Percentiles rank a stretch among this genome's conserved stretches.
Evolutionary conservation across 1,140 invertebrate species (phyloP).

Genomic region (Andricus grossulariae): DNA sequence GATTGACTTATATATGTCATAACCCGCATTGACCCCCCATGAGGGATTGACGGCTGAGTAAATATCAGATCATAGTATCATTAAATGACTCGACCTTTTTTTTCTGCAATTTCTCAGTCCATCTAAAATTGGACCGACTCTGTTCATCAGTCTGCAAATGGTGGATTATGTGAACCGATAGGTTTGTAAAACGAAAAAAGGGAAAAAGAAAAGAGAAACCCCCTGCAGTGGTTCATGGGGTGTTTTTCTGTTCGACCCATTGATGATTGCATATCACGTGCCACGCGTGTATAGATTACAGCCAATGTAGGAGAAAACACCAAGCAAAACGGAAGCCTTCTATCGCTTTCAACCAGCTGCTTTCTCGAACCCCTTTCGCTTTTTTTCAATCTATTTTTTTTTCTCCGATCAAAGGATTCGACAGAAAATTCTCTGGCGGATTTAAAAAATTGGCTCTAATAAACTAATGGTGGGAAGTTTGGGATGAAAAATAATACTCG

Average conservation of each 20-base stretch:
- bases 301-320: not conserved
- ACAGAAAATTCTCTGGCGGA: not conserved
- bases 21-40: not conserved
- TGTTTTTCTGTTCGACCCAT: not conserved
- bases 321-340: too few species aligned
- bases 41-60: not conserved
- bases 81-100: not conserved
- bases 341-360: constrained; percentile 5
- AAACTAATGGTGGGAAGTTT: not conserved
- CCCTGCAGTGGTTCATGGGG: not conserved
- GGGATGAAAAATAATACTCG: not conserved
- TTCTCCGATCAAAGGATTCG: not conserved
- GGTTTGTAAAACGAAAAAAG: not conserved
- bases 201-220: not conserved
- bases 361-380: not conserved
- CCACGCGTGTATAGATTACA: constrained; percentile 13
- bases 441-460: not conserved
- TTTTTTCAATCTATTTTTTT: not conserved
- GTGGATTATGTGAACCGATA: not conserved
- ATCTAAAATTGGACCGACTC: not conserved
- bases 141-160: not conserved
- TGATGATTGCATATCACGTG: constrained; percentile 21
- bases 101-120: not conserved
- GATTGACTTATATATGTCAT: not conserved
- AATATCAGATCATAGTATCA: constrained; percentile 4